These are phyloP conservation scores for Orbicella faveolata DNA, from an alignment of 64 coral and sea anemone genomes.

Conservation along the genomic window DNA sequence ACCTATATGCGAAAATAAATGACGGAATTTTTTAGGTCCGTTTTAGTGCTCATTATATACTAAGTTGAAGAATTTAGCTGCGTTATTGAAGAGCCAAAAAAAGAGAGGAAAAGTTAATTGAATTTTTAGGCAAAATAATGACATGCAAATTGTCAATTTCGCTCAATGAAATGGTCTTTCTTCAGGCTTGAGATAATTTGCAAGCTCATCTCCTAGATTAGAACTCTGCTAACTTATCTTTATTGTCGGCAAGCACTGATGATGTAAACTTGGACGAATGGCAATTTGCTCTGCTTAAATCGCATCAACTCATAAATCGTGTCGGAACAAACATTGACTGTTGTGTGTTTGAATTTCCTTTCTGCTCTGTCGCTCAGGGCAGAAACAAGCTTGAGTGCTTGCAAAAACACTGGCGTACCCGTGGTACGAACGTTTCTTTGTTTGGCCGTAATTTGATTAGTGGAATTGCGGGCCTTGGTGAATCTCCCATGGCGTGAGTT, in stretches of 20 bases:
- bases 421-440: background rate
- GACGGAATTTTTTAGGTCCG: background rate
- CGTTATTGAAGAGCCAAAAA: background rate
- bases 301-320: background rate
- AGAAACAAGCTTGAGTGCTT: slow-evolving; percentile 2
- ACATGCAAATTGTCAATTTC: slow-evolving; percentile 59
- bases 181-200: slow-evolving; percentile 12
- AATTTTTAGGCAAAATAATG: slow-evolving; percentile 52
- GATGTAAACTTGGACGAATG: background rate
- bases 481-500: background rate
- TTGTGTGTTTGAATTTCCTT: background rate
- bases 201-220: background rate
- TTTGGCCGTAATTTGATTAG: slow-evolving; percentile 32
- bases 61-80: background rate
- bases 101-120: slow-evolving; percentile 54
- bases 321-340: slow-evolving; percentile 16
- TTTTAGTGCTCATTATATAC: background rate
- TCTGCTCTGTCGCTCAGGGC: background rate
- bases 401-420: slow-evolving; percentile 12
- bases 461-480: background rate
- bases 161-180: slow-evolving; percentile 19
- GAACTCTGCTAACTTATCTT: slow-evolving; percentile 30
- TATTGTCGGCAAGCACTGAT: background rate
- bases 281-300: background rate
- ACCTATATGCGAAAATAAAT: background rate